Percentiles rank a stretch among this genome's conserved stretches.
phyloP scores from a whole-genome alignment of 2,797 vertebrate genomes.

The Pipistrellus kuhlii region DNA sequence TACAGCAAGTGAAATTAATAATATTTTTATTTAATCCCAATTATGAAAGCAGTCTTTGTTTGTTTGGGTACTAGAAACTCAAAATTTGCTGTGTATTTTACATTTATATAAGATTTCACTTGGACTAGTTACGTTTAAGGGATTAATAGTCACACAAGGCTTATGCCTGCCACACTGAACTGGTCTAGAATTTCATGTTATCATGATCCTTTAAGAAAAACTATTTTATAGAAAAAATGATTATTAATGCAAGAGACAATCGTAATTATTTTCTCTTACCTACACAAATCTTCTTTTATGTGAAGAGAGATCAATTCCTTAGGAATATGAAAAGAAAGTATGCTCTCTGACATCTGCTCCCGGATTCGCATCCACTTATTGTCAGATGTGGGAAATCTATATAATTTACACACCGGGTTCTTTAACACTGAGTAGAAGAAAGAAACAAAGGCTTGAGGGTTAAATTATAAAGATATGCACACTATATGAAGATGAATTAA shows the following conservation, averaged over 20 bases:
- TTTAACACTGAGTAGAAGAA: constrained; percentile 91
- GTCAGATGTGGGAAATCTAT: constrained; percentile 96
- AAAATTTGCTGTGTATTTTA: neutral
- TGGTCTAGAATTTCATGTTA: neutral
- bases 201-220: neutral
- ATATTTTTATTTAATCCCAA: neutral
- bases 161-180: too few relatives aligned
- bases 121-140: neutral
- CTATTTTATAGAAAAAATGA: neutral
- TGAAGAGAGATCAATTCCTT: constrained; percentile 95
- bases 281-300: constrained; percentile 96
- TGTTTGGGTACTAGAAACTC: neutral
- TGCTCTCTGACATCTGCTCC: constrained; percentile 98
- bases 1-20: constrained; percentile 4
- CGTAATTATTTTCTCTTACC: constrained; percentile 88
- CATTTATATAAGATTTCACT: neutral
- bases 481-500: neutral
- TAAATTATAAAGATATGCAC: neutral
- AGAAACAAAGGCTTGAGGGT: neutral
- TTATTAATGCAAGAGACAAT: neutral
- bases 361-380: constrained; percentile 97
- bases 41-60: neutral
- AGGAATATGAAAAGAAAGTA: constrained; percentile 95
- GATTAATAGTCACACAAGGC: neutral
- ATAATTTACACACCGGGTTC: constrained; percentile 96